These are phyloP conservation scores for Rissa tridactyla DNA, from an alignment of 2,113 vertebrate species.

Conservation along the genomic window DNA sequence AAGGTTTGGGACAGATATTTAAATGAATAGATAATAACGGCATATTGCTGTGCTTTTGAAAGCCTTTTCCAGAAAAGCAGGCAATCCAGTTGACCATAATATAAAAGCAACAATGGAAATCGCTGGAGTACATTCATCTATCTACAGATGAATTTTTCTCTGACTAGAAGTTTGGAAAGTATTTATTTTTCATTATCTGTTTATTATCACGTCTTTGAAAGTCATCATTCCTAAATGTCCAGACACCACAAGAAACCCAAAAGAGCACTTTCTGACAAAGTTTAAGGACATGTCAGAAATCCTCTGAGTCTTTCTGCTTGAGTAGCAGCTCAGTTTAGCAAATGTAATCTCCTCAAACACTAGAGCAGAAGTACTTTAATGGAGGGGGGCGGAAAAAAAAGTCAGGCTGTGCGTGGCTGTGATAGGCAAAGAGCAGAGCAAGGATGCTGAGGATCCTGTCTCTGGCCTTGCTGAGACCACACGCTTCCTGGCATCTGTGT, in stretches of 20 bases:
- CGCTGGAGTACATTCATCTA: neutral
- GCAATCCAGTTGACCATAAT: neutral
- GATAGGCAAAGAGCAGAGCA: neutral
- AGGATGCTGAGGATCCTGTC: neutral
- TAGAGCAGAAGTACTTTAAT: neutral
- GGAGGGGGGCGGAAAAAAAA: too few relatives aligned
- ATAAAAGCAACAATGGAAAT: neutral
- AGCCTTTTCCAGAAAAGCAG: neutral
- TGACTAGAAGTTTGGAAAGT: neutral
- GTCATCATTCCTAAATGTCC: neutral
- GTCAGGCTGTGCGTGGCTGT: neutral
- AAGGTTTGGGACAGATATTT: neutral
- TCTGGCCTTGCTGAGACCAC: neutral
- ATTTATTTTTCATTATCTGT: neutral
- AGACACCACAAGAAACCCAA: neutral
- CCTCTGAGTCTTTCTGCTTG: neutral
- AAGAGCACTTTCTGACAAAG: neutral
- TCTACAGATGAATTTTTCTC: neutral
- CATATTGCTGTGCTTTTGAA: neutral
- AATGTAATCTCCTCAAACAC: neutral
- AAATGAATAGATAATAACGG: neutral
- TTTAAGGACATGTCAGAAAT: neutral
- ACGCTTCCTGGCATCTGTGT: neutral
- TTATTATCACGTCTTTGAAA: neutral
- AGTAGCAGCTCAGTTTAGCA: neutral